phyloP scores from a whole-genome alignment of 2,888 invertebrate species.

The Sarcophaga carnaria region DNA sequence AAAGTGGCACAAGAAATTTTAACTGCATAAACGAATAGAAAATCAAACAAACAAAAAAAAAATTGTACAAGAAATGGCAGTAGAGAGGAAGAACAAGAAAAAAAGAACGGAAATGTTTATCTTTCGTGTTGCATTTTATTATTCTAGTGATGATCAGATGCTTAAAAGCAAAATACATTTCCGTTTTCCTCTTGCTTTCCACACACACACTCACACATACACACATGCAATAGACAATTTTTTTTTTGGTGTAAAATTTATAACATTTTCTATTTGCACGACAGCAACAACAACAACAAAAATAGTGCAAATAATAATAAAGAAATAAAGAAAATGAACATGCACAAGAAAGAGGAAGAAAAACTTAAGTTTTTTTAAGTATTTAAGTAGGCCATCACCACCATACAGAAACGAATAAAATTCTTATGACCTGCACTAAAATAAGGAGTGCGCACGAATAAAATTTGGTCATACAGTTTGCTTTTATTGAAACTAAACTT shows the following conservation, averaged over 20 bases:
- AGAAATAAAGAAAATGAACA: neutral
- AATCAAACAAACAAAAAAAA: neutral
- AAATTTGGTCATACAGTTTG: too few species aligned
- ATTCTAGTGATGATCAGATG: constrained; percentile 65
- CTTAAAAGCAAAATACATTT: constrained; percentile 70
- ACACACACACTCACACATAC: constrained; percentile 28
- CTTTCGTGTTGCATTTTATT: constrained; percentile 72
- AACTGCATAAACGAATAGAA: constrained; percentile 5
- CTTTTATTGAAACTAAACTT: neutral
- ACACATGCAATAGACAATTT: constrained; percentile 64
- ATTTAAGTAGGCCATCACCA: neutral
- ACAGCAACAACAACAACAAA: too few species aligned
- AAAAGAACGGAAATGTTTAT: constrained; percentile 71
- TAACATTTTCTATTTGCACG: neutral
- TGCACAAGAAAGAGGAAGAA: neutral
- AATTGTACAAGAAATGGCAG: constrained; percentile 37
- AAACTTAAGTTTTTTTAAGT: neutral
- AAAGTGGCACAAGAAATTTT: constrained; percentile 10
- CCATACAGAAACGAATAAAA: neutral
- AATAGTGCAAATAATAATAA: neutral
- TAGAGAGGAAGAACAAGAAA: constrained; percentile 39
- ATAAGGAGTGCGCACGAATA: too few species aligned
- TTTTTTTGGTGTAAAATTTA: neutral
- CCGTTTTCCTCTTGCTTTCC: constrained; percentile 59
- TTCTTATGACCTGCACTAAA: neutral